These are phyloP conservation scores for Strigamia transsilvanica DNA, from an alignment of 2,888 invertebrate genomes.

Conservation along the genomic window DNA sequence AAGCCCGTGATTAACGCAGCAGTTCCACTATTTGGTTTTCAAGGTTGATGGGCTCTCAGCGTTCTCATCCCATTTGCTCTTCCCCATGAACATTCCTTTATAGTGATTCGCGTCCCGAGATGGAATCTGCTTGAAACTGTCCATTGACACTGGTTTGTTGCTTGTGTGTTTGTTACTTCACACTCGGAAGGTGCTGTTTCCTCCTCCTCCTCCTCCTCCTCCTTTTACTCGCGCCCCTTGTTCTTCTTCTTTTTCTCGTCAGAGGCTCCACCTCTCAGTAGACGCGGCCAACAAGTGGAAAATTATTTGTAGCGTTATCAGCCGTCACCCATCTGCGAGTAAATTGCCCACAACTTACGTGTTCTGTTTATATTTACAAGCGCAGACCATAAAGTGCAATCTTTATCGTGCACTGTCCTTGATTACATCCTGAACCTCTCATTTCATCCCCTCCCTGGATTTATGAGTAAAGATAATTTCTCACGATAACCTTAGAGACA, in stretches of 20 bases:
- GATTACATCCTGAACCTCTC: slow-evolving; percentile 44
- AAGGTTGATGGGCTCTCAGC: slow-evolving; percentile 36
- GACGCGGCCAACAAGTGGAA: slow-evolving; percentile 42
- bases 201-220: slow-evolving; percentile 31
- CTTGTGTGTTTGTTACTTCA: slow-evolving; percentile 17
- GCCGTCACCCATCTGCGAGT: slow-evolving; percentile 44
- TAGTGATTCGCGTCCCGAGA: slow-evolving; percentile 21
- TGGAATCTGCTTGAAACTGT: slow-evolving; percentile 24
- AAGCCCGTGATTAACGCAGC: slow-evolving; percentile 32
- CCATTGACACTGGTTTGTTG: slow-evolving; percentile 24
- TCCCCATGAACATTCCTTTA: slow-evolving; percentile 32
- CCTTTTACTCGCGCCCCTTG: slow-evolving; percentile 18
- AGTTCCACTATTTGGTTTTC: slow-evolving; percentile 40
- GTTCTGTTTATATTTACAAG: slow-evolving; percentile 44
- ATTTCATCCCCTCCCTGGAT: slow-evolving; percentile 44
- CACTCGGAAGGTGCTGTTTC: slow-evolving; percentile 35
- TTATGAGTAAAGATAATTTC: slow-evolving; percentile 42
- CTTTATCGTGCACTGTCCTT: slow-evolving; percentile 44
- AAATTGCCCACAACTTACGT: slow-evolving; percentile 44
- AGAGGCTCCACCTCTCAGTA: slow-evolving; percentile 36
- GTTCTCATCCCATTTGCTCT: slow-evolving; percentile 27
- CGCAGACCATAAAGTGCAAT: slow-evolving; percentile 44
- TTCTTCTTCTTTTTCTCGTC: slow-evolving; percentile 29
- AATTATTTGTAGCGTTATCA: slow-evolving; percentile 44
- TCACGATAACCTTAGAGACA: slow-evolving; percentile 44